Evolutionary conservation across 1,140 invertebrate genomes (phyloP).

Genomic region (Heliconius melpomene): DNA sequence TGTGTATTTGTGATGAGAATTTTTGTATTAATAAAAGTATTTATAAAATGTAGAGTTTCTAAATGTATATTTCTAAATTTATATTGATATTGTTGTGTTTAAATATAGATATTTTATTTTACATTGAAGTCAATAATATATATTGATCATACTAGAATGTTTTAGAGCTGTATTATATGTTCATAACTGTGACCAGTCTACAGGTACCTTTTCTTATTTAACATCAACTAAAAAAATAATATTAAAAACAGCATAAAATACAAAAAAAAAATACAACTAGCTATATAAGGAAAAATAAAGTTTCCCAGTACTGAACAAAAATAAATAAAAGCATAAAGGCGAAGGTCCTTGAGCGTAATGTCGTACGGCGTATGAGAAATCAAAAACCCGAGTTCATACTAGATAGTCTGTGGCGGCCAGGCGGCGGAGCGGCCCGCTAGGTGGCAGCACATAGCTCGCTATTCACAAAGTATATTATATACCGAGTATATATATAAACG

Average conservation of each 20-base stretch:
- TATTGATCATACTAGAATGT: neutral
- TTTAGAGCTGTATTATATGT: neutral
- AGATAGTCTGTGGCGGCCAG: constrained; percentile 64
- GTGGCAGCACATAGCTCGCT: constrained; percentile 78
- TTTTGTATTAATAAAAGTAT: neutral
- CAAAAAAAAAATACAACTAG: neutral
- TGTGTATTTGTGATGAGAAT: neutral
- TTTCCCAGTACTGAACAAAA: constrained; percentile 38
- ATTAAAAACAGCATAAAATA: neutral
- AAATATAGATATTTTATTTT: neutral
- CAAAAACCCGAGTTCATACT: constrained; percentile 54
- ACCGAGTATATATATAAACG: constrained; percentile 73
- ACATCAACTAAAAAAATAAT: neutral
- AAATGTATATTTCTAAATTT: neutral
- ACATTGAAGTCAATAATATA: neutral
- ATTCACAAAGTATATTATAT: constrained; percentile 78
- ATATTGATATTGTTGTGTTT: neutral
- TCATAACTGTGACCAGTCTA: neutral
- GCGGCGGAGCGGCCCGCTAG: constrained; percentile 65
- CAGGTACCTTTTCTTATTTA: neutral
- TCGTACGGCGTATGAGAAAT: constrained; percentile 51
- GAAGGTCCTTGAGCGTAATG: constrained; percentile 53
- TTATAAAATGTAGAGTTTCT: neutral
- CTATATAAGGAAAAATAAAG: constrained; percentile 39
- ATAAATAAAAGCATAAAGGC: constrained; percentile 46